A percentile compares a stretch with the other conserved stretches of the same genome.
Evolutionary conservation across 2,113 vertebrate genomes (phyloP).

Genomic region (Chionis minor): DNA sequence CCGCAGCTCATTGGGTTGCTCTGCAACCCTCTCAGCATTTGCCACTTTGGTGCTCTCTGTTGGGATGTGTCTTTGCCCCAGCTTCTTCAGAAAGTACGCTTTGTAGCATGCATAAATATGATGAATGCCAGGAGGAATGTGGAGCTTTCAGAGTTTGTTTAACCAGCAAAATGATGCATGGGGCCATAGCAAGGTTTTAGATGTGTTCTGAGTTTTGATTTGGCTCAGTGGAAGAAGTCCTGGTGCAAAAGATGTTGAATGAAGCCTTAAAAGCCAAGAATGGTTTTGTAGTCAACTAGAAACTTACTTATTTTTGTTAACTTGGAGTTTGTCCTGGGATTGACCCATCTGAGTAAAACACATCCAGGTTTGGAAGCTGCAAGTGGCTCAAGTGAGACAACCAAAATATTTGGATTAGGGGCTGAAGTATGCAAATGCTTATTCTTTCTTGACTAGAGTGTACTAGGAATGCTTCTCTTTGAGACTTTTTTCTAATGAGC

Average conservation of each 20-base stretch:
- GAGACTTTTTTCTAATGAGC: not conserved
- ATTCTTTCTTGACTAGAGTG: not conserved
- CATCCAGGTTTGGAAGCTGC: not conserved
- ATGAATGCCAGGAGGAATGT: not conserved
- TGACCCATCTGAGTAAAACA: not conserved
- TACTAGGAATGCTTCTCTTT: not conserved
- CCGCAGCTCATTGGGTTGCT: not conserved
- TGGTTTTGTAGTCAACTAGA: not conserved
- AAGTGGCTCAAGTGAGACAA: not conserved
- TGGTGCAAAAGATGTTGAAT: not conserved
- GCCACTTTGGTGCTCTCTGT: fast-evolving
- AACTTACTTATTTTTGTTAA: not conserved
- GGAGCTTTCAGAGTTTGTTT: not conserved
- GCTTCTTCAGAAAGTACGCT: not conserved
- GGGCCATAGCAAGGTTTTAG: not conserved
- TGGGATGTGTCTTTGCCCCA: not conserved
- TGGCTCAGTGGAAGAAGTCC: not conserved
- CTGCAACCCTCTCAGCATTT: fast-evolving
- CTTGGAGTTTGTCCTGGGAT: fast-evolving
- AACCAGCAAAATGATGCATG: not conserved
- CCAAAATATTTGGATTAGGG: not conserved
- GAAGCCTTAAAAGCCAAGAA: not conserved
- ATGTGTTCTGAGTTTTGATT: not conserved
- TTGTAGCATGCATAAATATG: not conserved
- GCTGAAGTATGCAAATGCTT: not conserved